Conservation (phyloP, 1,140 invertebrate genomes). For the Temnothorax longispinosus region DNA sequence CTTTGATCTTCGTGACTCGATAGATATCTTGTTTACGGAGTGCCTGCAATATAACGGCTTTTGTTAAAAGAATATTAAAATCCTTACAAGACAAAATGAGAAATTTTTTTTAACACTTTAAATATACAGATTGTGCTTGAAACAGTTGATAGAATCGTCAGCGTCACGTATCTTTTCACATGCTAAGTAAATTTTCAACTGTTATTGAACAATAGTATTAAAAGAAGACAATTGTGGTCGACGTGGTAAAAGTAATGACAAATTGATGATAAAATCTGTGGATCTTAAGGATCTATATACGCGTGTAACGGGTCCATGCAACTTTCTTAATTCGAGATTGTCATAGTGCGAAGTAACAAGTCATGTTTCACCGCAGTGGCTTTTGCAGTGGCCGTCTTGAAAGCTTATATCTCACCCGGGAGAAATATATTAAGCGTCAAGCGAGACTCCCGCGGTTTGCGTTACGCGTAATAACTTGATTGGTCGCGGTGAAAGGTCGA, state of each 20-base stretch:
- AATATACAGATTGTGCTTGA: not conserved
- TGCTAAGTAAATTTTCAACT: not conserved
- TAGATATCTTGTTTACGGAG: not conserved
- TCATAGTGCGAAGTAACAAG: conserved; percentile 59
- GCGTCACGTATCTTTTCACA: not conserved
- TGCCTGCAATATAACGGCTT: not conserved
- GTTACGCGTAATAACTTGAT: conserved; percentile 63
- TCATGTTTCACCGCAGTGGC: conserved; percentile 48
- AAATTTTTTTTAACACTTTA: not conserved
- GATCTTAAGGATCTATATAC: not conserved
- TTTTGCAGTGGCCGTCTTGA: conserved; percentile 48
- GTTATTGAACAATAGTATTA: conserved; percentile 20
- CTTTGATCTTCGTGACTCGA: not conserved
- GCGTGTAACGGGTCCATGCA: conserved; percentile 39
- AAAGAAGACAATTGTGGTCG: not conserved
- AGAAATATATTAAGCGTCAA: conserved; percentile 60
- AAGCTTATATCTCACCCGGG: conserved; percentile 51
- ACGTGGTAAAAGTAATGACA: not conserved
- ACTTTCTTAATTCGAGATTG: conserved; percentile 58
- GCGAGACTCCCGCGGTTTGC: conserved; percentile 57
- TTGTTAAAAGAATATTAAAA: conserved; percentile 1
- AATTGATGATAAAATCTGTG: conserved; percentile 13
- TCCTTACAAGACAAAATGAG: not conserved
- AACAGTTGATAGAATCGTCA: not conserved
- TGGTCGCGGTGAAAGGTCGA: conserved; percentile 61